Base-by-base conservation (phyloP, 2,113 vertebrate species). In the Ochotona princeps region DNA sequence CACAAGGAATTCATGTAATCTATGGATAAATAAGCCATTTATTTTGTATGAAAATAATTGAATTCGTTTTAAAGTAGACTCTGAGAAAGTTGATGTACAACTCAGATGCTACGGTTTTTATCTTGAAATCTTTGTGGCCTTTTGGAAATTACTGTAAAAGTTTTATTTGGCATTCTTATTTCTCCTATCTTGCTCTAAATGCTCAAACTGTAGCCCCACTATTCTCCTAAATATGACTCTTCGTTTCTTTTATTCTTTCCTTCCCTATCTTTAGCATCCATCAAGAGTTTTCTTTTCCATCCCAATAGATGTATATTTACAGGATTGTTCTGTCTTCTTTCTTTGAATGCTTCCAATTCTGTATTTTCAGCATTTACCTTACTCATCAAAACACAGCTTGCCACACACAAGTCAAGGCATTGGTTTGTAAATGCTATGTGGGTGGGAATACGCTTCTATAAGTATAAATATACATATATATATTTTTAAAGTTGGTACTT, bases 11-110 rank as follows among this genome's bases (percentile, higher is more conserved):
- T 79, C 51, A 30, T 66, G 13, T 14, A 83, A 30, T 65, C 18
- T 25, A 30, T 67, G 23, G 10, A 54, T 12, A 61, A 79, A 30
- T 60, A 81, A 70, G 9, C 25, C 25, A 72, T 57, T 85, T 49
- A 8, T 60, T 17, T 20, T 49, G 44, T 12, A 83, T n/a, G 4
- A 25, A 54, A 89, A 95, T 75, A 87, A 65, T 26, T 91, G 23
- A 6, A 14, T 95, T 80, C 30, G 38, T 92, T 78, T 85, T 61
- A 38, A 76, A 74, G 9, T 63, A 72, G 35, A 32, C 6, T 51
- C 85, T 84, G 57, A 94, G 28, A 86, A 95, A 93, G 89, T 54
- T 61, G 44, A 14, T 65, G 9, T 4, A 69, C 20, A 63, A 10
- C 72, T 83, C 7, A n/a, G 7, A 76, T 17, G 10, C 18, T 38